phyloP scores from a whole-genome alignment of 2,113 vertebrate species.

The Ictalurus punctatus region DNA sequence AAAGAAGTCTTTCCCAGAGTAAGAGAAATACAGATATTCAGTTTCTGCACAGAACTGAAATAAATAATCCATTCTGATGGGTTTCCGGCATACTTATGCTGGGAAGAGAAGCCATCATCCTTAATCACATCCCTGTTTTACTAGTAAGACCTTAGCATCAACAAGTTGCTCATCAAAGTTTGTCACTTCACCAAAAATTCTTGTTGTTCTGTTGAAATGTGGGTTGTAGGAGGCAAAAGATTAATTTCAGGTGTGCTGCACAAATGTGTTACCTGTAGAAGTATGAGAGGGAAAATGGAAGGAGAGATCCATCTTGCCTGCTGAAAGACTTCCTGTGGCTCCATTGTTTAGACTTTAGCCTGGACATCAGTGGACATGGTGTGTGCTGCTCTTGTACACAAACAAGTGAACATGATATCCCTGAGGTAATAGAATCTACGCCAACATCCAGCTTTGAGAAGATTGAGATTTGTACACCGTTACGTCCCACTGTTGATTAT shows the following conservation, averaged over 20 bases:
- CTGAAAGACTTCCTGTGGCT: not conserved
- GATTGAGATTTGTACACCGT: not conserved
- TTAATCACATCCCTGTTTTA: not conserved
- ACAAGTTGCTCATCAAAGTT: not conserved
- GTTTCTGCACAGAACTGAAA: too few species aligned
- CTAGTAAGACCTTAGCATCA: not conserved
- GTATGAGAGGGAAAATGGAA: not conserved
- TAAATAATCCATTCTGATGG: not conserved
- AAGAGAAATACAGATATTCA: too few species aligned
- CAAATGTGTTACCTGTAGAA: not conserved
- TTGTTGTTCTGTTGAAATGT: not conserved
- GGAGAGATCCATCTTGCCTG: not conserved
- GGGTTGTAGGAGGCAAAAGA: not conserved
- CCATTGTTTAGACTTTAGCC: not conserved
- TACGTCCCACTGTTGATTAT: not conserved
- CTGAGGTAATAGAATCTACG: not conserved
- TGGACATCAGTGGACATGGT: not conserved
- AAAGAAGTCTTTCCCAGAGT: too few species aligned
- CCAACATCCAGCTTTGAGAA: not conserved
- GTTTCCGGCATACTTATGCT: not conserved
- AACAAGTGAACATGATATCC: too few species aligned
- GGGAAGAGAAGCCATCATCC: not conserved
- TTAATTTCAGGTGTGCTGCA: not conserved
- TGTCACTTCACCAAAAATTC: not conserved
- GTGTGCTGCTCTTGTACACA: too few species aligned